These are phyloP conservation scores for Chaenodraco wilsoni DNA, from an alignment of 2,797 vertebrate genomes.

Conservation along the genomic window DNA sequence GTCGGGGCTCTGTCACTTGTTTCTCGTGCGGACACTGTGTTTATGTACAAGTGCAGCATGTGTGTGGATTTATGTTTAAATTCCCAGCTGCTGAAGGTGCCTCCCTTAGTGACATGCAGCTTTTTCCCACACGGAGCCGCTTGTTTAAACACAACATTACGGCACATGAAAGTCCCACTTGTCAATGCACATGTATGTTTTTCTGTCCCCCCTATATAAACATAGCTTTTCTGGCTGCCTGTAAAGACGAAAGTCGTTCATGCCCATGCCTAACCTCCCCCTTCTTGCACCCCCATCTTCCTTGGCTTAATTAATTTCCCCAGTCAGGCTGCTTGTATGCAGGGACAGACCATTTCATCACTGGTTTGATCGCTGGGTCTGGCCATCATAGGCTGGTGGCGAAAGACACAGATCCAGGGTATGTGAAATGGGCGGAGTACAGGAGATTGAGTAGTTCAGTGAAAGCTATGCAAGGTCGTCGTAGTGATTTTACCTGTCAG, in stretches of 20 bases:
- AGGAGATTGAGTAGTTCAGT: slow-evolving; percentile 40
- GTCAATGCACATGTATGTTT: slow-evolving; percentile 62
- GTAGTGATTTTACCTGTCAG: slow-evolving; percentile 58
- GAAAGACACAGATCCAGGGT: slow-evolving; percentile 59
- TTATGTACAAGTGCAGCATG: slow-evolving; percentile 36
- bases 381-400: slow-evolving; percentile 57
- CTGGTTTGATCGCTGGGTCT: slow-evolving; percentile 39
- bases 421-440: slow-evolving; percentile 40
- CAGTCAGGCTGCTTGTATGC: slow-evolving; percentile 47
- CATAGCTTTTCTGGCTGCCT: slow-evolving; percentile 40
- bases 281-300: slow-evolving; percentile 26
- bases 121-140: slow-evolving; percentile 38
- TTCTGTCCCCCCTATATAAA: slow-evolving; percentile 50
- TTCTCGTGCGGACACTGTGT: slow-evolving; percentile 43
- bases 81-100: slow-evolving; percentile 57
- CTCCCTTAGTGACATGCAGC: slow-evolving; percentile 25
- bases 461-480: slow-evolving; percentile 43
- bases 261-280: slow-evolving; percentile 10
- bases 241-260: slow-evolving; percentile 31
- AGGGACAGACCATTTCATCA: slow-evolving; percentile 64
- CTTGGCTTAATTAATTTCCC: slow-evolving; percentile 57
- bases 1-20: slow-evolving; percentile 24
- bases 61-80: slow-evolving; percentile 47
- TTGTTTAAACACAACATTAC: slow-evolving; percentile 65
- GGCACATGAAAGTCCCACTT: slow-evolving; percentile 61